A percentile compares a stretch with the other conserved stretches of the same genome.
Conservation (phyloP, 2,113 vertebrate genomes). For the Seriola aureovittata region DNA sequence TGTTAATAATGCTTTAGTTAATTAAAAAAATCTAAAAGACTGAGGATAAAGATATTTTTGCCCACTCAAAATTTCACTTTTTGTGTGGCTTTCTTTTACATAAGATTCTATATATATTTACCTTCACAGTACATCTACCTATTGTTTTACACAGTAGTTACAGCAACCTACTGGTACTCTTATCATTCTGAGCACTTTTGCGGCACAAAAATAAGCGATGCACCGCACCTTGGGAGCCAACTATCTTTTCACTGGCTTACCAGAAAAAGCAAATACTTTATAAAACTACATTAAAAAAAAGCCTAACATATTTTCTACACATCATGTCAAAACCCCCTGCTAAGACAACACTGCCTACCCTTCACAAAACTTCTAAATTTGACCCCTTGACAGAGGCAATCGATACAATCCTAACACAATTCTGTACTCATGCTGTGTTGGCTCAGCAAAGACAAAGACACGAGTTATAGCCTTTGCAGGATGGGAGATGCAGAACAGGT, state of each 20-base stretch:
- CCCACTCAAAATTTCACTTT: too few species aligned
- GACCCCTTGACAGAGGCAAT: conserved; percentile 53
- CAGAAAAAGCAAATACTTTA: neutral
- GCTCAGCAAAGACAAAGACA: conserved; percentile 67
- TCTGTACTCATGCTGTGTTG: conserved; percentile 37
- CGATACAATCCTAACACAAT: conserved; percentile 35
- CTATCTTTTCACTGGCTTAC: neutral
- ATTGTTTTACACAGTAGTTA: neutral
- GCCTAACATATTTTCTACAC: neutral
- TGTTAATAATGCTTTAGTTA: too few species aligned
- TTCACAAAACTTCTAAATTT: conserved; percentile 47
- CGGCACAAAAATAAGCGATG: neutral
- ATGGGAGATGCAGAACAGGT: conserved; percentile 74
- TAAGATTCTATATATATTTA: too few species aligned
- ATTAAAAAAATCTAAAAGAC: too few species aligned
- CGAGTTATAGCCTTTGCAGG: conserved; percentile 69
- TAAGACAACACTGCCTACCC: conserved; percentile 18
- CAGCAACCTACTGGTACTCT: neutral
- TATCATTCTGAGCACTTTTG: neutral
- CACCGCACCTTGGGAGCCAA: neutral
- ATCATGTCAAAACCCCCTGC: neutral
- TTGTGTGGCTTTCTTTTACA: too few species aligned
- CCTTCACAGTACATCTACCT: too few species aligned
- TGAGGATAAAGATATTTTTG: too few species aligned
- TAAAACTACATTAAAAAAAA: neutral